Conservation (phyloP, 2,888 invertebrate species). For the Galerucella calmariensis region DNA sequence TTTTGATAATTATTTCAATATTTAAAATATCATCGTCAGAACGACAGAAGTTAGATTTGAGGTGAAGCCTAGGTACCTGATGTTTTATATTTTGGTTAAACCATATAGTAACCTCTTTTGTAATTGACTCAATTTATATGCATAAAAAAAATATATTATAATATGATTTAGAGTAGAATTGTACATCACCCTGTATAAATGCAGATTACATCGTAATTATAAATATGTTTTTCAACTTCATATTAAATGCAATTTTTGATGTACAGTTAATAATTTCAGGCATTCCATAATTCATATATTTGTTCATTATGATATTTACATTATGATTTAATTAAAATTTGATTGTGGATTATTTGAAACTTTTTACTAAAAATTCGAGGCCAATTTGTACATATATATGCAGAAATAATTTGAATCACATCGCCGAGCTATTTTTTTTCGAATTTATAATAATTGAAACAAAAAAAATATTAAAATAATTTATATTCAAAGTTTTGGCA, state of each 20-base stretch:
- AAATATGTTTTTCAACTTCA: background rate
- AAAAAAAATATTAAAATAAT: background rate
- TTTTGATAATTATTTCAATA: no score
- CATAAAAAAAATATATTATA: no score
- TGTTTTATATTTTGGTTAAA: no score
- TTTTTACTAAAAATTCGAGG: slow-evolving; percentile 40
- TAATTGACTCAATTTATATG: no score
- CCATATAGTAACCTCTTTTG: no score
- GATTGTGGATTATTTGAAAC: slow-evolving; percentile 39
- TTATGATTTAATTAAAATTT: slow-evolving; percentile 45
- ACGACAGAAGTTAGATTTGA: no score
- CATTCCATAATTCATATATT: slow-evolving; percentile 43
- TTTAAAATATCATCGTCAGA: no score
- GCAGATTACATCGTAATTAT: no score
- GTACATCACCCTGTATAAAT: no score
- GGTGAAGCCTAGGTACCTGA: no score
- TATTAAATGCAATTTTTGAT: slow-evolving; percentile 20
- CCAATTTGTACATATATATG: slow-evolving; percentile 33
- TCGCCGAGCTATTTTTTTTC: slow-evolving; percentile 22
- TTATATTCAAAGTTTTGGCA: background rate
- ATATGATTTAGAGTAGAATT: no score
- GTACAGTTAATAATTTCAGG: slow-evolving; percentile 38
- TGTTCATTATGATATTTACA: slow-evolving; percentile 40
- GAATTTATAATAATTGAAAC: slow-evolving; percentile 16
- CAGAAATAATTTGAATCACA: slow-evolving; percentile 26